Base-by-base conservation (phyloP, 2,888 invertebrate genomes). In the Ectemnius lituratus region DNA sequence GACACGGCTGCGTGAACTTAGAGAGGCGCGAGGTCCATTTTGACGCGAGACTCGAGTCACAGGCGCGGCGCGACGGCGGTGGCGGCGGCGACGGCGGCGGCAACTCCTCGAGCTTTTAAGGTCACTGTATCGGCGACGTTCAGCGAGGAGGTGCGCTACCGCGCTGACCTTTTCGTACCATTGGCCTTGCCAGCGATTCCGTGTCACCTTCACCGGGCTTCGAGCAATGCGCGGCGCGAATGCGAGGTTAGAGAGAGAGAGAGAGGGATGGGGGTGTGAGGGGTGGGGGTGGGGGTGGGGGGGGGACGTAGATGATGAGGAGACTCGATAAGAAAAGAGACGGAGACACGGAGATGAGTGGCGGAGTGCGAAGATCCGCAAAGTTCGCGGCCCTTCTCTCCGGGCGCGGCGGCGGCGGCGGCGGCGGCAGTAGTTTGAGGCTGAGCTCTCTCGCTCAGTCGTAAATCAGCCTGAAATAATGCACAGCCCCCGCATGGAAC, bases 381-480 rank as follows among this genome's bases (percentile, higher is more conserved):
- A 73, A 82, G 66, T 75, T 77, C 66, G 64, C 71, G 60, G 65
- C 64, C 75, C 68, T 68, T 65, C 65, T 70, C 59, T 75, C n/a
- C 66, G 69, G 56, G 57, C 71, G 63, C 37, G 8, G 23, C 20
- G n/a, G 20, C 20, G 37, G 63, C 37, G 37, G 37, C 37, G 37
- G 37, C 37, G 37, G 37, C 37, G 37, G 37, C 73, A 65, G 57
- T 75, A 62, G 69, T 74, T 73, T 72, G 80, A 79, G 78, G 75
- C 83, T 83, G 70, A 70, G 68, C 56, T 37, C 37, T 37, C 37
- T 37, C 37, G 37, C 68, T 70, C 80, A 83, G 83, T 86, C 82
- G 86, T 88, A 88, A 88, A 87, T 87, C 87, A 88, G 83, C 61
- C 81, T 76, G 86, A 86, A 83, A 85, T 87, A 86, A 87, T 84